phyloP scores from a whole-genome alignment of 2,888 invertebrate species.

The Sarcophaga variegata region DNA sequence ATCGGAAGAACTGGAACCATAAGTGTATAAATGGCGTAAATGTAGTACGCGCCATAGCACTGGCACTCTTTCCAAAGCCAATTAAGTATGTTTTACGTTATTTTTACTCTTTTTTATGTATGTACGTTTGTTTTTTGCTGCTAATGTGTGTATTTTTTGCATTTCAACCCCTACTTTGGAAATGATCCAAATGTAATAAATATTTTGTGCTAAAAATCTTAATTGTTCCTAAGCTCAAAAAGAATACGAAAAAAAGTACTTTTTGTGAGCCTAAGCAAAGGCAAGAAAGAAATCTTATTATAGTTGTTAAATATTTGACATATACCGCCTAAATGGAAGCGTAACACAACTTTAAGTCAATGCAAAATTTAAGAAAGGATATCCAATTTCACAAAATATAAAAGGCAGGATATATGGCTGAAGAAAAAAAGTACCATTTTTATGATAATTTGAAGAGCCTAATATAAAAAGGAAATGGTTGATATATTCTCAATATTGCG shows the following conservation, averaged over 20 bases:
- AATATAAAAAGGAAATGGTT: neutral
- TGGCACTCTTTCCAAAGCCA: conserved; percentile 59
- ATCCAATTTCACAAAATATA: neutral
- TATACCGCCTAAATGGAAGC: neutral
- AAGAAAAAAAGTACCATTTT: neutral
- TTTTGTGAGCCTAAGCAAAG: neutral
- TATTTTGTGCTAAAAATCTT: conserved; percentile 61
- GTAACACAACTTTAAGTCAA: conserved; percentile 34
- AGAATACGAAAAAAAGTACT: conserved; percentile 5
- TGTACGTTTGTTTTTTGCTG: conserved; percentile 12
- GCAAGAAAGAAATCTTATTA: conserved; percentile 42
- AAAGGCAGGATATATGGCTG: neutral
- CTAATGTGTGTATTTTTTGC: conserved; percentile 1
- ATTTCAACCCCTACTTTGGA: conserved; percentile 56
- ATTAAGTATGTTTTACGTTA: conserved; percentile 59
- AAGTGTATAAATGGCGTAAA: conserved; percentile 66
- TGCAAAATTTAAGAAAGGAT: neutral
- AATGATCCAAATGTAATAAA: conserved; percentile 55
- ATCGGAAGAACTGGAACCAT: conserved; percentile 65
- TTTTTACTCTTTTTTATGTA: conserved; percentile 26
- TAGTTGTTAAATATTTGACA: neutral
- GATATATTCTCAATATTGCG: too few species aligned
- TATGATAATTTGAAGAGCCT: neutral
- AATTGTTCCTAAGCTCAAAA: conserved; percentile 49
- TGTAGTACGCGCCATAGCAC: conserved; percentile 65